Conservation (phyloP, 1,140 invertebrate genomes). For the Gonatopus flavifemur region DNA sequence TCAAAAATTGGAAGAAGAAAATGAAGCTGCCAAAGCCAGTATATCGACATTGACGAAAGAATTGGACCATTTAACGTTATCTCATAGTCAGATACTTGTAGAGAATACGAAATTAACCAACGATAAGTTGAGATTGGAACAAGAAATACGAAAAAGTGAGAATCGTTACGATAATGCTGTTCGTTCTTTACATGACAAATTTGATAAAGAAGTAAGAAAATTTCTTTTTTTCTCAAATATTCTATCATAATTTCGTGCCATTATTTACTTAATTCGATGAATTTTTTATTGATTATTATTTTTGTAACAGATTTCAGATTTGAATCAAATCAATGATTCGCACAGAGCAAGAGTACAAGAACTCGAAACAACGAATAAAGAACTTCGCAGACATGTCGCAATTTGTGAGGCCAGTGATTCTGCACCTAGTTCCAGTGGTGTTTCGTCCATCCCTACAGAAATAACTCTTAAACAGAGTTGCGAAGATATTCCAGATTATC, state of each 20-base stretch:
- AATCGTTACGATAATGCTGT: constrained; percentile 40
- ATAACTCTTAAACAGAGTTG: constrained; percentile 35
- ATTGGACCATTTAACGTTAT: constrained; percentile 54
- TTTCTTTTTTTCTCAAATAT: constrained; percentile 3
- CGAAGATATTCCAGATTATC: constrained; percentile 46
- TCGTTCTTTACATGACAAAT: constrained; percentile 46
- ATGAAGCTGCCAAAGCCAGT: constrained; percentile 41
- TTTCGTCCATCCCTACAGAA: constrained; percentile 48
- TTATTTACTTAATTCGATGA: neutral
- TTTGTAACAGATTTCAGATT: constrained; percentile 40
- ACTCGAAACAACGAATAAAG: constrained; percentile 48
- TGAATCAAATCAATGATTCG: constrained; percentile 51
- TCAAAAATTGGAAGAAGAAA: constrained; percentile 49
- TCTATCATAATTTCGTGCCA: neutral
- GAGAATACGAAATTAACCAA: constrained; percentile 67
- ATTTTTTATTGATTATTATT: neutral
- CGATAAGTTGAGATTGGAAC: constrained; percentile 61
- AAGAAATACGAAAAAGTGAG: constrained; percentile 51
- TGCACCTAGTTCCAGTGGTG: constrained; percentile 50
- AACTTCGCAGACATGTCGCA: constrained; percentile 47
- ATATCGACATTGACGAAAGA: constrained; percentile 48
- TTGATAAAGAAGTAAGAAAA: constrained; percentile 43
- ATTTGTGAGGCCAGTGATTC: constrained; percentile 49
- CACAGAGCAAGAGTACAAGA: constrained; percentile 47
- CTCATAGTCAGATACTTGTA: constrained; percentile 63